Evolutionary conservation across 1,140 invertebrate genomes (phyloP).

Genomic region (Trachymyrmex septentrionalis): DNA sequence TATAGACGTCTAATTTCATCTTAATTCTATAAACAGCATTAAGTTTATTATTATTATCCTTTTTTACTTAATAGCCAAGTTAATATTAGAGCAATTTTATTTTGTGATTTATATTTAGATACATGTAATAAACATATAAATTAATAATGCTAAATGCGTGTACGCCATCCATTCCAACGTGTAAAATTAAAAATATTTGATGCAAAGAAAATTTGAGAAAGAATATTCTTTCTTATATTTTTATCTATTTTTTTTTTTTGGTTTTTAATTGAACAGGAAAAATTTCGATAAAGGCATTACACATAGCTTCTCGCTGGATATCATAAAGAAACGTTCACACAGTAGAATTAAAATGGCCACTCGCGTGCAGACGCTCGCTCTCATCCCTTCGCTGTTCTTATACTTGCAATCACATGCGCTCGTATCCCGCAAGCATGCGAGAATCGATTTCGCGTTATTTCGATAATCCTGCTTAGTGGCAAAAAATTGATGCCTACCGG

Average conservation of each 20-base stretch:
- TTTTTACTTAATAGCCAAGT: not conserved
- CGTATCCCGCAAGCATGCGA: conserved; percentile 29
- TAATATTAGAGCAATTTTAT: not conserved
- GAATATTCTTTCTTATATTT: too few species aligned
- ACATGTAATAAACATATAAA: not conserved
- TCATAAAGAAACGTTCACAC: conserved; percentile 9
- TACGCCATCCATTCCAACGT: not conserved
- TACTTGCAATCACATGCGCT: conserved; percentile 26
- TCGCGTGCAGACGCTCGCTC: conserved; percentile 33
- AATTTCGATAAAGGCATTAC: not conserved
- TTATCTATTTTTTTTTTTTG: not conserved
- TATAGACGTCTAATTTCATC: not conserved
- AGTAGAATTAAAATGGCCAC: conserved; percentile 17
- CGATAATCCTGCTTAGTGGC: conserved; percentile 29
- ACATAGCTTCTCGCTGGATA: not conserved
- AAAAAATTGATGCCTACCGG: conserved; percentile 43
- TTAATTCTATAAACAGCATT: too few species aligned
- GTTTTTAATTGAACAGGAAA: too few species aligned
- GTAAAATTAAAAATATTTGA: conserved; percentile 10
- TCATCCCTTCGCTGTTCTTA: conserved; percentile 1
- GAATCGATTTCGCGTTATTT: conserved; percentile 62
- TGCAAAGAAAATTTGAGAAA: too few species aligned
- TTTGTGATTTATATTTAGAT: not conserved
- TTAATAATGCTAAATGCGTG: not conserved
- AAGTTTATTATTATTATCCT: not conserved